Evolutionary conservation across 2,797 vertebrate genomes (phyloP), one percentile per base, ranked within the genome.

Genomic region (Dendrocincla tyrannina): DNA sequence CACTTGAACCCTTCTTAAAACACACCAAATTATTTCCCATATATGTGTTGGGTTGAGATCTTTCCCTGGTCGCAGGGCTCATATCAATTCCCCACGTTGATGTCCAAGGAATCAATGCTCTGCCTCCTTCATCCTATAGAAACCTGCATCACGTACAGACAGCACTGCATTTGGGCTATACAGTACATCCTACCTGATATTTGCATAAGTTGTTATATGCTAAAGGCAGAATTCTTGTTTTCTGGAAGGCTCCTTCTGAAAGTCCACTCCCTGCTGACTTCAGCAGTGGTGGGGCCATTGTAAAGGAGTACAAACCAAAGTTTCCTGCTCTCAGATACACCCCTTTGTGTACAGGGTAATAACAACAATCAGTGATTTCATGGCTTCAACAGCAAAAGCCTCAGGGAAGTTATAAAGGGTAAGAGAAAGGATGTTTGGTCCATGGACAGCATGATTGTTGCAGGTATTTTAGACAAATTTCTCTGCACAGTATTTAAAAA

Each of bases 281-380:
- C 67, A 76, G 12, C 33, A 47, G 53, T 3, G 47, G 41, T 1
- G 0, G 55, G 0, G 5, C n/a, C 35, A 32, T 19, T 1, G 1
- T 30, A 25, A 60, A 32, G 44, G 67, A 80, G 35, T 15, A n/a
- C 2, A 86, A 88, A 76, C 24, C 22, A 72, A 55, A 46, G 12
- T n/a, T 63, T 44, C 49, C 55, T 62, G 17, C 37, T 69, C 23
- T 73, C 55, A n/a, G 14, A 41, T 52, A 20, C 5, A 32, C 15
- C 24, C 10, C 16, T 76, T 47, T 35, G 28, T 16, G 33, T 7
- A 16, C 5, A 69, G 55, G 10, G n/a, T 19, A 58, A 39, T 39
- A 56, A 53, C 9, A 78, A 75, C 8, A 70, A 72, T 16, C 46
- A 69, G 33, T 22, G 23, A 49, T 42, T 62, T 86, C 13, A 35